Evolutionary conservation across 1,140 invertebrate genomes (phyloP).

Genomic region (Centruroides vittatus): DNA sequence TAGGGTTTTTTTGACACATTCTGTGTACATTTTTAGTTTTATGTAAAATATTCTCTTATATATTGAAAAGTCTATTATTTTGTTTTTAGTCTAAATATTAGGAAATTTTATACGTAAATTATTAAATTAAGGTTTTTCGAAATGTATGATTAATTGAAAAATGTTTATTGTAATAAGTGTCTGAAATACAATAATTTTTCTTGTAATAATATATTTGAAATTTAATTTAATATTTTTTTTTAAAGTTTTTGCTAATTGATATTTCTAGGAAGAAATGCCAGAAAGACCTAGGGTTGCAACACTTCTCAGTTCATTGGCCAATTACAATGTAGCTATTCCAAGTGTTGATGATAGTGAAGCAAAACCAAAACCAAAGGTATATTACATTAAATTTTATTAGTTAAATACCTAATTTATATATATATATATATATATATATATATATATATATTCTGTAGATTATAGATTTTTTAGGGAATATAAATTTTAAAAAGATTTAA

Average conservation of each 20-base stretch:
- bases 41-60: no score
- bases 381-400: not conserved
- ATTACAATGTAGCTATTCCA: constrained; percentile 82
- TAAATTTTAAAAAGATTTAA: not conserved
- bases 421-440: not conserved
- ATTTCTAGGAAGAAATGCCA: constrained; percentile 63
- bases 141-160: no score
- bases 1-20: no score
- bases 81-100: no score
- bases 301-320: constrained; percentile 72
- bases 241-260: not conserved
- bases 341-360: constrained; percentile 33
- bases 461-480: not conserved
- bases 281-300: constrained; percentile 69
- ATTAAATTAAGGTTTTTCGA: no score
- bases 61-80: no score
- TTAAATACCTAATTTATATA: not conserved
- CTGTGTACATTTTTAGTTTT: no score
- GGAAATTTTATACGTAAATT: no score
- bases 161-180: no score
- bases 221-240: not conserved
- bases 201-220: not conserved
- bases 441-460: not conserved
- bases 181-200: no score
- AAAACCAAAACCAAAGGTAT: constrained; percentile 1